Base-by-base conservation (phyloP, 2,797 vertebrate genomes). In the Clarias fuscus region DNA sequence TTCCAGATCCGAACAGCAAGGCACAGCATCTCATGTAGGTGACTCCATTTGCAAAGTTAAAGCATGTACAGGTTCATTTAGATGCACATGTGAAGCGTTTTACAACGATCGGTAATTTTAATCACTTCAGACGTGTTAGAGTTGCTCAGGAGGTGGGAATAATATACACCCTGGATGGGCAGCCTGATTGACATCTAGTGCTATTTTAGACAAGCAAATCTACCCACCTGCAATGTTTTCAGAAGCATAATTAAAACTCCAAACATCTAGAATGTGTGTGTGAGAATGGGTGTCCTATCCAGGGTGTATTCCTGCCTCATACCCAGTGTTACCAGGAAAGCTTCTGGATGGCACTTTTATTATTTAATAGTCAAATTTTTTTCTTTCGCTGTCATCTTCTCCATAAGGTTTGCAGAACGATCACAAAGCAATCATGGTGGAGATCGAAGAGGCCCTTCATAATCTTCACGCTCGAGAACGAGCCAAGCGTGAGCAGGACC, bases 361-460 rank as follows among this genome's bases (percentile, higher is more conserved):
- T 27, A 27, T 53, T 73, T 56, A 75, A 75, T 17, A 5, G 24
- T 7, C 3, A 1, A 5, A 24, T 78, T 24, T 22, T 24, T 27
- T 56, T 56, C 15, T 43, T n/a, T 30, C 4, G 48, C 22, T 1
- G 1, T 15, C 65, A 5, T 20, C 0, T 89, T 40, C 5, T 83
- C 20, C 59, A 10, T 30, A 90, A 99, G 98, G 98, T 93, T 80
- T 99, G 90, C 98, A 99, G 94, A 99, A 99, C 0, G 98, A 99
- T 58, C 98, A 99, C 93, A 98, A 98, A 91, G 95, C 94, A 0
- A 91, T 99, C 88, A 99, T 99, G 98, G 92, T 93, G 73, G 94
- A 98, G 91, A 98, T 99, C 58, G 98, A 99, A 89, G 95, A 97
- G 48, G 97, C 97, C 0, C 93, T 99, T 43, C 97, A 99, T 93